phyloP scores from a whole-genome alignment of 2,113 vertebrate species.

The Terrapene triunguis region DNA sequence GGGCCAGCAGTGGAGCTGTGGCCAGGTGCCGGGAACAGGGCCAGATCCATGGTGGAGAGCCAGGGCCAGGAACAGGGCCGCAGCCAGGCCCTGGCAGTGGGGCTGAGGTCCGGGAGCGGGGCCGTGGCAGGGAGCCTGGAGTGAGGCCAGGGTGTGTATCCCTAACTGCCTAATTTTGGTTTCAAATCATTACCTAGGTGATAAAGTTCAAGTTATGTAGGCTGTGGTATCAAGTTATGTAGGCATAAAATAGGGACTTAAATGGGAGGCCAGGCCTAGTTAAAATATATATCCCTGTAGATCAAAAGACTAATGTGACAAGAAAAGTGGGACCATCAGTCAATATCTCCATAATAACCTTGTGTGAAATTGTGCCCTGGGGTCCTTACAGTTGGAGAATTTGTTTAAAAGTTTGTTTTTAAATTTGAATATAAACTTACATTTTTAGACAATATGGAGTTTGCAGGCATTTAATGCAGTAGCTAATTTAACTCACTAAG shows the following conservation, averaged over 20 bases:
- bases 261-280: background rate
- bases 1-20: too few species aligned
- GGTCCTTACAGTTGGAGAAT: background rate
- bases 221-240: background rate
- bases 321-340: background rate
- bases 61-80: too few species aligned
- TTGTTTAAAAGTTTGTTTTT: background rate
- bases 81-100: too few species aligned
- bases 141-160: background rate
- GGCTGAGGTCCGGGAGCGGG: too few species aligned
- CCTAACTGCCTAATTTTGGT: background rate
- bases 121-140: accelerated
- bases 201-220: background rate
- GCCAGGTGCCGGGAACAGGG: too few species aligned
- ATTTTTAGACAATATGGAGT: background rate
- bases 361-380: background rate
- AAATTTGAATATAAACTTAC: background rate
- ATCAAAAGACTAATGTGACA: background rate
- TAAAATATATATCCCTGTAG: background rate
- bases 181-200: background rate
- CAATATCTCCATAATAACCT: background rate
- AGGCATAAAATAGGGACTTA: background rate
- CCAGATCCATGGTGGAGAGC: too few species aligned
- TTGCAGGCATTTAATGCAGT: background rate
- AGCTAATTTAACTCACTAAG: background rate